phyloP scores from a whole-genome alignment of 2,113 vertebrate species.

The Cathartes aura region DNA sequence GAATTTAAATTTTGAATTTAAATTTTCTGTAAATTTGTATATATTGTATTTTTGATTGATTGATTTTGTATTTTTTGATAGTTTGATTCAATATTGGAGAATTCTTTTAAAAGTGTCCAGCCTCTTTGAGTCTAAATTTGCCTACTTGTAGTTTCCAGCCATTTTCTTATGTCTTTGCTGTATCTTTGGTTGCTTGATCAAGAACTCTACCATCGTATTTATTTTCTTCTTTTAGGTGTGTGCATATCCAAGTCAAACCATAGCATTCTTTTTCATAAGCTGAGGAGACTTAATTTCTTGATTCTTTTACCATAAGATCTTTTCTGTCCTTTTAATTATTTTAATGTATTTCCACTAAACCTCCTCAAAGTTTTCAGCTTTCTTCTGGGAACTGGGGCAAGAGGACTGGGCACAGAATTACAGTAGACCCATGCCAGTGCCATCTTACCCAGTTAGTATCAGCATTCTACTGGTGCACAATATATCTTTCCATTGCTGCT shows the following conservation, averaged over 20 bases:
- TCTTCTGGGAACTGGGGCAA: background rate
- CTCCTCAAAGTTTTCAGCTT: background rate
- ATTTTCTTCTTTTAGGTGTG: background rate
- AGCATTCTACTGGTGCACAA: background rate
- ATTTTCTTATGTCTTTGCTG: background rate
- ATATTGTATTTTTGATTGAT: background rate
- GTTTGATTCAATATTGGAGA: background rate
- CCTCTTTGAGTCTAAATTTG: background rate
- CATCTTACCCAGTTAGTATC: background rate
- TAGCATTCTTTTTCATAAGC: background rate
- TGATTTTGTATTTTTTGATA: no score
- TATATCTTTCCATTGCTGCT: background rate
- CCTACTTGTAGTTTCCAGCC: background rate
- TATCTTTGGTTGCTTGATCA: background rate
- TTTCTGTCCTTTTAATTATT: background rate
- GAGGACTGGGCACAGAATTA: background rate
- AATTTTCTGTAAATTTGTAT: background rate
- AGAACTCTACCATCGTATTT: background rate
- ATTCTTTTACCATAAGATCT: background rate
- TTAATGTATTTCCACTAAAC: background rate
- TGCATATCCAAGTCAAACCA: background rate
- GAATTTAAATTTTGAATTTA: background rate
- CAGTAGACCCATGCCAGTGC: background rate
- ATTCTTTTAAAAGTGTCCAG: background rate
- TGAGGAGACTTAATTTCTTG: background rate